These are phyloP conservation scores for Varanus salvator DNA, from an alignment of 2,113 vertebrate genomes.

Conservation along the genomic window DNA sequence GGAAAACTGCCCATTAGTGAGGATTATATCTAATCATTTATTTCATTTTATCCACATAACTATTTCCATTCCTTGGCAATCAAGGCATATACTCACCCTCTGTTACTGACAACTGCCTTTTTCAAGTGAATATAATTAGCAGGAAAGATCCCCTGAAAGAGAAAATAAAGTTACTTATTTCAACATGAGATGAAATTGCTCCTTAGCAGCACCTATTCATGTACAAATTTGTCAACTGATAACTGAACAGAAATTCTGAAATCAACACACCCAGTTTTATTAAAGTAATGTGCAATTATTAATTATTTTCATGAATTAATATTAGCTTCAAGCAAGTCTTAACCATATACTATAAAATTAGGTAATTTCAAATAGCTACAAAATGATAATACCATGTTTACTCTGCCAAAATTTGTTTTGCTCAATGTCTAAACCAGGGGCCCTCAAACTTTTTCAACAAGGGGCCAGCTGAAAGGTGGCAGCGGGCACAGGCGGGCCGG, in stretches of 20 bases:
- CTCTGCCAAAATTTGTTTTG: neutral
- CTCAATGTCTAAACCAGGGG: neutral
- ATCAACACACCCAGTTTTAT: neutral
- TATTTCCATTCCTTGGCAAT: slow-evolving; percentile 35
- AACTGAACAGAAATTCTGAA: neutral
- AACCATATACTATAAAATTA: neutral
- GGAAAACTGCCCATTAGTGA: neutral
- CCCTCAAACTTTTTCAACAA: no score
- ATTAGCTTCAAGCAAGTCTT: neutral
- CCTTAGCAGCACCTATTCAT: neutral
- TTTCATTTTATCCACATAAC: slow-evolving; percentile 19
- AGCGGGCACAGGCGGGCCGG: no score
- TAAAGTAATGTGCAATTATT: neutral
- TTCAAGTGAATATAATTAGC: slow-evolving; percentile 86
- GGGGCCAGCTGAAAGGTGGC: no score
- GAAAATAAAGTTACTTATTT: slow-evolving; percentile 37
- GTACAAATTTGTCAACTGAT: slow-evolving; percentile 11
- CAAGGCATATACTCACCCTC: slow-evolving; percentile 79
- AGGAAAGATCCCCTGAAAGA: slow-evolving; percentile 85
- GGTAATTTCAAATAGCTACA: neutral
- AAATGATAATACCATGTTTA: neutral
- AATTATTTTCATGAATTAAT: neutral
- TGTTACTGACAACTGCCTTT: slow-evolving; percentile 85
- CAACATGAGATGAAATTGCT: slow-evolving; percentile 36
- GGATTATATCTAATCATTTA: neutral